Evolutionary conservation across 2,113 vertebrate species (phyloP), one percentile per base, ranked within the genome.

Genomic region (Boulengeromyrus knoepffleri): DNA sequence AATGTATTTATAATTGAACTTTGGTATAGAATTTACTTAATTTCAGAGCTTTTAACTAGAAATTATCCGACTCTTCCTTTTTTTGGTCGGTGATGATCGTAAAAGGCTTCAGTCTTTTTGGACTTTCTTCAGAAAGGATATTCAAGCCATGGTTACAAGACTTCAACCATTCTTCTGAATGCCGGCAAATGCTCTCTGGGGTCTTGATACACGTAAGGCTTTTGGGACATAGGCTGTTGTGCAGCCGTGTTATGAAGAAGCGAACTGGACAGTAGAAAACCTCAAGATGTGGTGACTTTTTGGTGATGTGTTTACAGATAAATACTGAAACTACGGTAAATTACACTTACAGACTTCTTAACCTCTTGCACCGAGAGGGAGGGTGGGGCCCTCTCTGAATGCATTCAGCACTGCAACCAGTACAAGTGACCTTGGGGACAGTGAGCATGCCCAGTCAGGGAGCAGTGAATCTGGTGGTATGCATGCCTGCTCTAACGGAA

Each of bases 401-500:
- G 27, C 27, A 58, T 21, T 39, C 31, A 27, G 85, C 83, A 85
- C 3, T 49, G 24, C 15, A 52, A 27, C 47, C 21, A 36, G 49
- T 42, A 45, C 53, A 62, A 19, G 36, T 2, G 8, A 1, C 49
- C 52, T 46, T 24, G 21, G 52, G 7, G 74, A 83, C 89, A 31
- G 85, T 10, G 7, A 27, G 39, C 56, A 49, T 46, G 74, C 74
- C 52, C 52, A 21, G 36, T 50, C 17, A 21, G 39, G 50, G 5
- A 49, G 58, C 58, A 10, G 83, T 10, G 9, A 31, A 0, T 6
- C 8, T 53, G 89, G 87, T 31, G 46, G 47, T 90, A 90, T 90
- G 91, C 93, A 93, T 95, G 92, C 92, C n/a, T 90, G 91, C 92
- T 85, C 94, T 97, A 93, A 97, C 92, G 92, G 85, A 42, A 94